Evolutionary conservation across 2,113 vertebrate species (phyloP).

Genomic region (Trinectes maculatus): DNA sequence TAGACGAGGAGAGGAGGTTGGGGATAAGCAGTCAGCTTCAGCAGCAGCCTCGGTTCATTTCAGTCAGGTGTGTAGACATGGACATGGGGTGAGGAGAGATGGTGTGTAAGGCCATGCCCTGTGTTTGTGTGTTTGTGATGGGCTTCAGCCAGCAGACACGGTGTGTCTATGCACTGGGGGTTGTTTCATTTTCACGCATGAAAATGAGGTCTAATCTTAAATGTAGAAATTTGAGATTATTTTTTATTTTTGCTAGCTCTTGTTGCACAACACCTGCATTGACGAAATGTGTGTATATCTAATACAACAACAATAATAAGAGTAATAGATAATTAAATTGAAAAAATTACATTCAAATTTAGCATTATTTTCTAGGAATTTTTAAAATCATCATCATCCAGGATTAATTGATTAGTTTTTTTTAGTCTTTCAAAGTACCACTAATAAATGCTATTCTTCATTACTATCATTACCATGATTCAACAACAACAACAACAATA

Average conservation of each 20-base stretch:
- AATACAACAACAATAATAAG: too few relatives aligned
- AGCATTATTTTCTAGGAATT: not conserved
- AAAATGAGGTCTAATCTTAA: too few relatives aligned
- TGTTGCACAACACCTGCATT: not conserved
- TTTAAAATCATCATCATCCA: not conserved
- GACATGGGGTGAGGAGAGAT: slow-evolving; percentile 45
- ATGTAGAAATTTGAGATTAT: too few relatives aligned
- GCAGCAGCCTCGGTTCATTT: slow-evolving; percentile 30
- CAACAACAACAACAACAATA: too few relatives aligned
- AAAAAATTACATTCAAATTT: not conserved
- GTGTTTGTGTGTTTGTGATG: slow-evolving; percentile 39
- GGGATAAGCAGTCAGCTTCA: slow-evolving; percentile 57
- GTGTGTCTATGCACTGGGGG: slow-evolving; percentile 55
- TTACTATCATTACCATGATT: too few relatives aligned
- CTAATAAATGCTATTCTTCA: too few relatives aligned
- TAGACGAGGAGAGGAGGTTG: slow-evolving; percentile 64
- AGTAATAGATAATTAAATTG: not conserved
- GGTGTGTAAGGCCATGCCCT: slow-evolving; percentile 34
- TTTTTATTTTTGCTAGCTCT: not conserved
- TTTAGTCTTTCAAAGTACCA: too few relatives aligned
- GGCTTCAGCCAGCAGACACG: slow-evolving; percentile 45
- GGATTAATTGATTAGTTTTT: too few relatives aligned
- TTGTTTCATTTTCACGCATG: slow-evolving; percentile 14
- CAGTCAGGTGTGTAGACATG: slow-evolving; percentile 52
- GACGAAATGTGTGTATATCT: too few relatives aligned